These are phyloP conservation scores for Smithornis capensis DNA, from an alignment of 2,113 vertebrate genomes.

Conservation along the genomic window DNA sequence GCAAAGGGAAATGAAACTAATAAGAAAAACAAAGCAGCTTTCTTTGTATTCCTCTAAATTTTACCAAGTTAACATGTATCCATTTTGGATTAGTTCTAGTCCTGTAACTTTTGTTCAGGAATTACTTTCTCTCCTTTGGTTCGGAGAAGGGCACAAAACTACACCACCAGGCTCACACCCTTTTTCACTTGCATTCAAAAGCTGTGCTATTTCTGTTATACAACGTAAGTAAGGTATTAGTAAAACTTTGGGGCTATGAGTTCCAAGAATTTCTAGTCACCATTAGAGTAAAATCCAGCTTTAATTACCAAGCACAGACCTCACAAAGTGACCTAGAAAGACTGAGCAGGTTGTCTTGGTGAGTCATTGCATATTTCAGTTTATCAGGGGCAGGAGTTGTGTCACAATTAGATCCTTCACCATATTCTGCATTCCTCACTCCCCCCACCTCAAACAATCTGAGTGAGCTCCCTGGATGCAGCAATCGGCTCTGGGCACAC, in stretches of 20 bases:
- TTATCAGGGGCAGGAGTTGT: background rate
- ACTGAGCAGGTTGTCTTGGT: background rate
- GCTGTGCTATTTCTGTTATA: background rate
- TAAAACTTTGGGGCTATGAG: background rate
- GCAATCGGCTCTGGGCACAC: background rate
- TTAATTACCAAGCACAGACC: background rate
- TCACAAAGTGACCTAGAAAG: background rate
- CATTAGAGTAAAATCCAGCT: background rate
- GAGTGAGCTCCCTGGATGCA: background rate
- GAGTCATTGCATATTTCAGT: background rate
- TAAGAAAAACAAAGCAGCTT: background rate
- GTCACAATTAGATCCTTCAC: background rate
- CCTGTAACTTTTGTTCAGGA: background rate
- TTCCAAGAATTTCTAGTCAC: background rate
- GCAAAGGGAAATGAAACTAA: background rate
- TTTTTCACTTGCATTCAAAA: background rate
- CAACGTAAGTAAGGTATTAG: background rate
- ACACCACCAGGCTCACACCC: background rate
- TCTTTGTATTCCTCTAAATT: background rate
- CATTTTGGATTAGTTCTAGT: background rate
- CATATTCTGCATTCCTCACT: background rate
- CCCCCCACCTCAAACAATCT: no score
- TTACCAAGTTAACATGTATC: background rate
- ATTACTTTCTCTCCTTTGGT: background rate
- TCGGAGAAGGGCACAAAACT: background rate